Evolutionary conservation across 2,888 invertebrate genomes (phyloP).

Genomic region (Drosophila pegasa): DNA sequence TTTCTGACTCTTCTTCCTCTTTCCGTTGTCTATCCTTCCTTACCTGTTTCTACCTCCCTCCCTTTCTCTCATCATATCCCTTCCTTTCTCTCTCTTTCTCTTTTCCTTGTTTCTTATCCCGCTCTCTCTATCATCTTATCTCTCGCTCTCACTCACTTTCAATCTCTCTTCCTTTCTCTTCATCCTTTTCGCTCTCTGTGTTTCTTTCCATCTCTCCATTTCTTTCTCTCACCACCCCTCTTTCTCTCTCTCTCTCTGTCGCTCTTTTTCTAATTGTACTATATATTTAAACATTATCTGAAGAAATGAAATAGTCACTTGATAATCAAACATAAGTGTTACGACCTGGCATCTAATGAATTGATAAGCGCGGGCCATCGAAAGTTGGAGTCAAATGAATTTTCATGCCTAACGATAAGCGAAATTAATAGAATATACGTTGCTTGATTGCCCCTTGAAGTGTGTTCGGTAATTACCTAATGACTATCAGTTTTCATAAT

Average conservation of each 20-base stretch:
- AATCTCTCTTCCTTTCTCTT: background rate
- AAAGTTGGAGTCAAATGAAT: constrained; percentile 17
- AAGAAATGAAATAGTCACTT: background rate
- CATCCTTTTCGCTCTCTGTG: background rate
- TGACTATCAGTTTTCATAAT: constrained; percentile 12
- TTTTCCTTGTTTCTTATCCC: background rate
- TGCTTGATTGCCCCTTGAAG: constrained; percentile 19
- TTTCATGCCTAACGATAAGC: constrained; percentile 34
- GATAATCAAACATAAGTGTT: constrained; percentile 13
- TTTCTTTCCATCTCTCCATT: too few species aligned
- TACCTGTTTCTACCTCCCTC: background rate
- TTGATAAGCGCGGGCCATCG: constrained; percentile 27
- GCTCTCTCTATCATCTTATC: too few species aligned
- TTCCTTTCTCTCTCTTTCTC: background rate
- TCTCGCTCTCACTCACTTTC: background rate
- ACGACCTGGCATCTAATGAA: constrained; percentile 11
- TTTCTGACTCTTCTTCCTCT: too few species aligned
- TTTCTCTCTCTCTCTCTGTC: background rate
- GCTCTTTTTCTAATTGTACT: background rate
- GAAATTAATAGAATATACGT: constrained; percentile 1
- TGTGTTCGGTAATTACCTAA: constrained; percentile 27
- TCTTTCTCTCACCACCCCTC: too few species aligned
- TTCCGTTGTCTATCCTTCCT: background rate
- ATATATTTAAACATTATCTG: background rate
- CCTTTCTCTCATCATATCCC: background rate